These are phyloP conservation scores for Trinectes maculatus DNA, from an alignment of 2,113 vertebrate genomes.

Conservation along the genomic window DNA sequence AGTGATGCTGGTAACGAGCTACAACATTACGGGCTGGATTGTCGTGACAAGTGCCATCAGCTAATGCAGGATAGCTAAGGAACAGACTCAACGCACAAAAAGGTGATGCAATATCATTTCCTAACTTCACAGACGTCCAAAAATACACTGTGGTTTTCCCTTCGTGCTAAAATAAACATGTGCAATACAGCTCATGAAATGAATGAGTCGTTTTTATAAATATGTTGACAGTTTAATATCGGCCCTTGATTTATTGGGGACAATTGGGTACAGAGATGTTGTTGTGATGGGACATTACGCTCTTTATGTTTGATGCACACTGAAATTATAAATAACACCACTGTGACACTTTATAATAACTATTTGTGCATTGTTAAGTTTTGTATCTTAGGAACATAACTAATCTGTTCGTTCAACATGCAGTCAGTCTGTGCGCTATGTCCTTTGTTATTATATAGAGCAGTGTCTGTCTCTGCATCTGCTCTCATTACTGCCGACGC, in stretches of 20 bases:
- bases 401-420: too few relatives aligned
- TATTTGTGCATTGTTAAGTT: neutral
- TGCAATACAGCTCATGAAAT: slow-evolving; percentile 3
- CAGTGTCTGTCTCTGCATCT: slow-evolving; percentile 7
- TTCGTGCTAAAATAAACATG: too few relatives aligned
- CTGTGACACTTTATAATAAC: too few relatives aligned
- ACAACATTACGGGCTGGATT: neutral
- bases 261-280: neutral
- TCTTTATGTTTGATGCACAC: neutral
- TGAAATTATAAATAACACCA: neutral
- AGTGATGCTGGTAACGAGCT: too few relatives aligned
- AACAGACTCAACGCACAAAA: too few relatives aligned
- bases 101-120: too few relatives aligned
- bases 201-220: neutral
- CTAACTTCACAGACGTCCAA: too few relatives aligned
- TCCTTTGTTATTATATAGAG: slow-evolving; percentile 13
- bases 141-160: too few relatives aligned
- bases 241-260: neutral
- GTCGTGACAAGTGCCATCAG: too few relatives aligned
- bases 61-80: neutral
- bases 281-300: neutral
- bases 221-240: slow-evolving; percentile 1
- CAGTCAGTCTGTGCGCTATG: too few relatives aligned
- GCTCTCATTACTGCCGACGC: slow-evolving; percentile 27
- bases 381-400: neutral